Percentiles rank a stretch among this genome's conserved stretches.
Evolutionary conservation across 2,797 vertebrate genomes (phyloP).

Genomic region (Rhodeus uyekii): DNA sequence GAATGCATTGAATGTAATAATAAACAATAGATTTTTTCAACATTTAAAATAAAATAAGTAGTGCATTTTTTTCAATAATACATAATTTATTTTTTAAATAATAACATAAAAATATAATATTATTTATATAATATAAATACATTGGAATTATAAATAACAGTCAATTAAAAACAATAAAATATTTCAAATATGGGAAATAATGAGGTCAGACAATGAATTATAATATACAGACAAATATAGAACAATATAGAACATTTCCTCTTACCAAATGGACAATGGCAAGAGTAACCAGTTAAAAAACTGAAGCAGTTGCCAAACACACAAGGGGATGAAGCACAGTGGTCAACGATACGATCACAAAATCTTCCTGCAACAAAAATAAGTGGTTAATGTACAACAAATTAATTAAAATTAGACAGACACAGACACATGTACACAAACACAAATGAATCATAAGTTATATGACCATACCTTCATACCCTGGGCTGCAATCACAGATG

Average conservation of each 20-base stretch:
- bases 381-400: not conserved
- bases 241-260: constrained; percentile 3
- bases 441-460: not conserved
- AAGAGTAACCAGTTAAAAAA: constrained; percentile 71
- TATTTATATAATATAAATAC: not conserved
- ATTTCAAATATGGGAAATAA: not conserved
- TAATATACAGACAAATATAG: not conserved
- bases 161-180: not conserved
- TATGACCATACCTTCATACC: constrained; percentile 74
- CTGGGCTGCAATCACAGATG: constrained; percentile 71
- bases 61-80: not conserved
- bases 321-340: constrained; percentile 75
- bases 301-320: constrained; percentile 71
- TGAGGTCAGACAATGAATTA: not conserved
- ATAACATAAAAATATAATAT: not conserved
- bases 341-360: constrained; percentile 70
- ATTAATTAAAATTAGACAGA: not conserved
- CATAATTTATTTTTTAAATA: not conserved
- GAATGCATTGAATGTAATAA: not conserved
- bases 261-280: constrained; percentile 79
- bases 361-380: constrained; percentile 65
- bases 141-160: not conserved
- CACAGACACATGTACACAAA: too few species aligned
- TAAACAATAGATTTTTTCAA: not conserved
- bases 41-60: not conserved